Conservation (phyloP, 1,140 invertebrate species). For the Rhyacophila brunnea region DNA sequence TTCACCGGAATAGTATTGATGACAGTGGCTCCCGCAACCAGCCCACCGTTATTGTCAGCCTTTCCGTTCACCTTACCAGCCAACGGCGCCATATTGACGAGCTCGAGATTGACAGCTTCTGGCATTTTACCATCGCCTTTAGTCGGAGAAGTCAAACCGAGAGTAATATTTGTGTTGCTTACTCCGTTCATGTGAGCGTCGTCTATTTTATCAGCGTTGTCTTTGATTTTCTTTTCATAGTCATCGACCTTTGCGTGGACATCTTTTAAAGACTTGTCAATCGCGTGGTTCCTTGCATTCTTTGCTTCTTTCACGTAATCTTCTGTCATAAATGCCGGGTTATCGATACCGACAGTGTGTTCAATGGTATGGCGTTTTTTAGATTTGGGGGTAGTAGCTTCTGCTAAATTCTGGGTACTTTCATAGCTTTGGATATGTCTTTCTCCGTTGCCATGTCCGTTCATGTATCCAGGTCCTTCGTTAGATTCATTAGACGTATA, state of each 20-base stretch:
- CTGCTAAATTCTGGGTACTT: slow-evolving; percentile 29
- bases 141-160: slow-evolving; percentile 27
- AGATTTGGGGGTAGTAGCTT: slow-evolving; percentile 18
- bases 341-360: slow-evolving; percentile 18
- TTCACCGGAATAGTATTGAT: slow-evolving; percentile 53
- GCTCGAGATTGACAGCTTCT: slow-evolving; percentile 77
- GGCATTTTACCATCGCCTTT: slow-evolving; percentile 32
- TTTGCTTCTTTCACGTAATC: background rate
- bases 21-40: slow-evolving; percentile 44
- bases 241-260: slow-evolving; percentile 1
- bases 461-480: slow-evolving; percentile 6
- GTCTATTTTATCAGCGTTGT: slow-evolving; percentile 8
- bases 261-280: slow-evolving; percentile 7
- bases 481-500: slow-evolving; percentile 19
- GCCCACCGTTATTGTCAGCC: slow-evolving; percentile 36
- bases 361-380: slow-evolving; percentile 10
- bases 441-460: slow-evolving; percentile 9
- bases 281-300: background rate
- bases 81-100: slow-evolving; percentile 73
- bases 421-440: slow-evolving; percentile 33
- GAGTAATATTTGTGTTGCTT: slow-evolving; percentile 22
- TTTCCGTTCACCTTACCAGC: slow-evolving; percentile 42
- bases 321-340: slow-evolving; percentile 27
- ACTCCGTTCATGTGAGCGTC: slow-evolving; percentile 19
- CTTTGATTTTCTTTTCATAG: slow-evolving; percentile 14